These are phyloP conservation scores for Falco berigora DNA, from an alignment of 2,797 vertebrate species.

Conservation along the genomic window DNA sequence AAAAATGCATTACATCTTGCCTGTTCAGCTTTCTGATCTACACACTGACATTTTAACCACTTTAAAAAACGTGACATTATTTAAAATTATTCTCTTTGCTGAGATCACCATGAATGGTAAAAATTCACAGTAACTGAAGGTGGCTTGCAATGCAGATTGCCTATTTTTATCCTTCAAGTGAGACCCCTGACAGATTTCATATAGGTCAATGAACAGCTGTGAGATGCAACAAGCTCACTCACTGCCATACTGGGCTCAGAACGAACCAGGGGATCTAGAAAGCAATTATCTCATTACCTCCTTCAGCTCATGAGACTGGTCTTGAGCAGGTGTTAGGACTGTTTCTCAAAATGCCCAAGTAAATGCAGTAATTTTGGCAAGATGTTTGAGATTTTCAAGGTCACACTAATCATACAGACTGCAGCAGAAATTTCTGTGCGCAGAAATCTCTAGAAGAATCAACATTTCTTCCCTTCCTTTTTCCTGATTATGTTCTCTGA, in stretches of 20 bases:
- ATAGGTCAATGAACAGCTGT: constrained; percentile 52
- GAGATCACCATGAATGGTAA: constrained; percentile 56
- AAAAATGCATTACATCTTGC: background rate
- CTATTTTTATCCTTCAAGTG: constrained; percentile 55
- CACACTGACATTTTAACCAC: background rate
- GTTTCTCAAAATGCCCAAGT: constrained; percentile 1
- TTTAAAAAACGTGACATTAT: background rate
- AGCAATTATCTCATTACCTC: constrained; percentile 39
- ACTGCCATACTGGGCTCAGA: background rate
- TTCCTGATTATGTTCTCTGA: background rate
- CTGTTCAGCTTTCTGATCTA: background rate
- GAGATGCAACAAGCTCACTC: constrained; percentile 1
- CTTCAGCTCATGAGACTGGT: background rate
- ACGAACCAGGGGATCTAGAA: background rate
- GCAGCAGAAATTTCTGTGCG: background rate
- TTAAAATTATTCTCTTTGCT: background rate
- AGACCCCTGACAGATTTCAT: constrained; percentile 54
- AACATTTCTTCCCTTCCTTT: background rate
- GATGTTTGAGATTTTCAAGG: background rate
- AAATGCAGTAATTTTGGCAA: background rate
- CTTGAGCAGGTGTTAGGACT: constrained; percentile 23
- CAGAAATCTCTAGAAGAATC: background rate
- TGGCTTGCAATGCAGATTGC: constrained; percentile 35
- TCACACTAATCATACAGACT: background rate
- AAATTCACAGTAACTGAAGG: constrained; percentile 26